phyloP scores from a whole-genome alignment of 2,113 vertebrate species.

The Danionella cerebrum region DNA sequence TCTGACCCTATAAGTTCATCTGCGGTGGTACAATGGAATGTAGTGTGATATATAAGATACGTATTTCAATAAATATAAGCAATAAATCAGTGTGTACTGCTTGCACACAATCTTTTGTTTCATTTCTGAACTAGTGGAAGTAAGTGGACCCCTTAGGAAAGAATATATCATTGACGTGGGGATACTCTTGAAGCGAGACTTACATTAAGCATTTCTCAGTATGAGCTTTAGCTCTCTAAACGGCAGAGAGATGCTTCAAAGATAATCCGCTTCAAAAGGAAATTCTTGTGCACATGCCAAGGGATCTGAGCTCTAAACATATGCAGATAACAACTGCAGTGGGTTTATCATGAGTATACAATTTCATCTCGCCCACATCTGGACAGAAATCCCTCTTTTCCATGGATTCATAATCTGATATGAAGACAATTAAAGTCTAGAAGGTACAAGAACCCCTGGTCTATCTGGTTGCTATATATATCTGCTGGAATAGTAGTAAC shows the following conservation, averaged over 20 bases:
- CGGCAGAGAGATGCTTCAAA: slow-evolving; percentile 13
- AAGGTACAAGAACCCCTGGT: not conserved
- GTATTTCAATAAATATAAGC: not conserved
- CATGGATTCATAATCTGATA: slow-evolving; percentile 22
- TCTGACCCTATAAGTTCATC: too few species aligned
- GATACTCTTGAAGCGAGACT: not conserved
- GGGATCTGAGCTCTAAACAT: slow-evolving; percentile 5
- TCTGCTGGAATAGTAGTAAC: too few species aligned
- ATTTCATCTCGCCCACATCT: slow-evolving; percentile 22
- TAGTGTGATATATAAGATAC: not conserved
- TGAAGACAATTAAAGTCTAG: not conserved
- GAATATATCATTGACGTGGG: not conserved
- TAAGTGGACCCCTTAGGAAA: not conserved
- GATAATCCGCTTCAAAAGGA: slow-evolving; percentile 17
- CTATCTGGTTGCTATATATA: not conserved
- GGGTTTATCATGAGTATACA: slow-evolving; percentile 24
- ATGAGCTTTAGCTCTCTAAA: slow-evolving; percentile 10
- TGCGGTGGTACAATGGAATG: too few species aligned
- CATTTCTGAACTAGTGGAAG: not conserved
- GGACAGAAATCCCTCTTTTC: slow-evolving; percentile 11
- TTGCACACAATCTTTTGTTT: not conserved
- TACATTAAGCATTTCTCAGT: slow-evolving; percentile 2
- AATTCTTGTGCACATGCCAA: slow-evolving; percentile 5
- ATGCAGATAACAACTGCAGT: slow-evolving; percentile 19
- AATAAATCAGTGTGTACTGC: not conserved